These are phyloP conservation scores for Malacosoma neustria DNA, from an alignment of 2,888 invertebrate species.

Conservation along the genomic window DNA sequence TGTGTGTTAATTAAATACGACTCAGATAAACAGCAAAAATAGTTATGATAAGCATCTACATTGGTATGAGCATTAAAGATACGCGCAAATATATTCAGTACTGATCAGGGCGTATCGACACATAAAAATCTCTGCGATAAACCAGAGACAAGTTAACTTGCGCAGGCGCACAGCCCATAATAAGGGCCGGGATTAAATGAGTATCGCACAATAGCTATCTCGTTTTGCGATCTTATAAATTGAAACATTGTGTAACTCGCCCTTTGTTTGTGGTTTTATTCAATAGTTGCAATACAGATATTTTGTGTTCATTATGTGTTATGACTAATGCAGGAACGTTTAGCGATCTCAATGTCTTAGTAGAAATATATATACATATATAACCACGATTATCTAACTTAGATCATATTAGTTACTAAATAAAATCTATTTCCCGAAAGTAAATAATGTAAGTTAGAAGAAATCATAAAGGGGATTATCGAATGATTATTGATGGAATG, in stretches of 20 bases:
- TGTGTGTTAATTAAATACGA: conserved; percentile 26
- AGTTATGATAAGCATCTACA: conserved; percentile 40
- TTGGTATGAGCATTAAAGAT: conserved; percentile 32
- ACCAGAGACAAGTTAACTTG: conserved; percentile 67
- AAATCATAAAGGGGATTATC: no score
- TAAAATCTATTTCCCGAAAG: no score
- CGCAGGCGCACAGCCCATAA: conserved; percentile 48
- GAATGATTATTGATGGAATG: no score
- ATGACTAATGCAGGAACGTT: no score
- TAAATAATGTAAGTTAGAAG: no score
- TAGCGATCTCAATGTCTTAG: no score
- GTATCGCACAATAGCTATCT: conserved; percentile 58
- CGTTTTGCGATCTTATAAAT: conserved; percentile 58
- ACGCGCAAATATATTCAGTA: conserved; percentile 16
- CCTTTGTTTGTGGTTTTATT: conserved; percentile 18
- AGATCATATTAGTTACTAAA: no score
- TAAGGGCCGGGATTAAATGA: conserved; percentile 54
- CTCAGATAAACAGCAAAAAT: conserved; percentile 32
- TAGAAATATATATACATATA: no score
- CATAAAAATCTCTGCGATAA: conserved; percentile 63
- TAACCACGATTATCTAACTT: no score
- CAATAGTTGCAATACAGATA: conserved; percentile 17
- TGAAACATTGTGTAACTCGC: conserved; percentile 61
- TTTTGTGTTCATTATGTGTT: conserved; percentile 4
- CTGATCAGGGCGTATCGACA: conserved; percentile 48